These are phyloP conservation scores for Platysternon megacephalum DNA, from an alignment of 2,113 vertebrate species.

Conservation along the genomic window DNA sequence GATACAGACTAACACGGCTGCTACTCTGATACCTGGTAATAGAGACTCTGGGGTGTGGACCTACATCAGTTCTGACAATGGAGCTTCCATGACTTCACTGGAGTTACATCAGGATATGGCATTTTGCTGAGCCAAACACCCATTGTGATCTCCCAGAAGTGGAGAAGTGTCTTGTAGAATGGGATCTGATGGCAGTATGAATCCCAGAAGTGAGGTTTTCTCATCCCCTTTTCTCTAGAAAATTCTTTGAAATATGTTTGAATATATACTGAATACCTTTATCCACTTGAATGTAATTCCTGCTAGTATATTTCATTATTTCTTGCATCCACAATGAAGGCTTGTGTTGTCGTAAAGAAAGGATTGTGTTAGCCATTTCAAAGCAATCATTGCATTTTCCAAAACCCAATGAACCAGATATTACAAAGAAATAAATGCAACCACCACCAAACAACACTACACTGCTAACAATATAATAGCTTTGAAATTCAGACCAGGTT, in stretches of 20 bases:
- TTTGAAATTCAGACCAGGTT: slow-evolving; percentile 39
- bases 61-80: background rate
- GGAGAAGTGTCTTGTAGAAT: background rate
- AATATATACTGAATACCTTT: background rate
- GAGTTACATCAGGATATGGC: background rate
- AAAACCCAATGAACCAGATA: slow-evolving; percentile 22
- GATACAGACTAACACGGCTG: no score
- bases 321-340: slow-evolving; percentile 9
- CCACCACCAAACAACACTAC: background rate
- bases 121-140: background rate
- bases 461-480: slow-evolving; percentile 7
- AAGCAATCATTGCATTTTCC: slow-evolving; percentile 29
- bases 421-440: slow-evolving; percentile 15
- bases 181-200: background rate
- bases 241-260: background rate
- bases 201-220: background rate
- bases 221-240: slow-evolving; percentile 7
- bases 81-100: background rate
- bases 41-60: background rate
- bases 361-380: slow-evolving; percentile 15
- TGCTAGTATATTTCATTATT: background rate
- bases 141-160: background rate
- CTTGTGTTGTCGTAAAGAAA: background rate
- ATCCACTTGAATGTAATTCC: background rate
- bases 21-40: background rate